Percentiles rank a stretch among this genome's conserved stretches.
phyloP scores from a whole-genome alignment of 1,140 invertebrate species.

The Chironomus striatipennis region DNA sequence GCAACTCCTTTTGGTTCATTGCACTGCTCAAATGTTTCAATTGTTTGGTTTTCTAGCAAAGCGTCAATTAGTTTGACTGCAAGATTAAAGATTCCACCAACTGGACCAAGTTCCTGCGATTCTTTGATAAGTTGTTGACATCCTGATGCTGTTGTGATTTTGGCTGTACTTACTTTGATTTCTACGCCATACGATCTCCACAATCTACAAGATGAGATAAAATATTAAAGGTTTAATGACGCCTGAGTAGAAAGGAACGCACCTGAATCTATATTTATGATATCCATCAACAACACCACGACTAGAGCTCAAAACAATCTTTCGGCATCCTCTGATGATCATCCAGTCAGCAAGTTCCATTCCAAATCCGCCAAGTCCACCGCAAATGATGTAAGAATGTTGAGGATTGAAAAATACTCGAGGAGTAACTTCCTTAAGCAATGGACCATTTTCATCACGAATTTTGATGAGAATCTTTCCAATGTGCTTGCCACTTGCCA shows the following conservation, averaged over 20 bases:
- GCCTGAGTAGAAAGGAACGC: too few relatives aligned
- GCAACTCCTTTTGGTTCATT: constrained; percentile 42
- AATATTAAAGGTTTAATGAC: background rate
- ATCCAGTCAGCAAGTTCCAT: constrained; percentile 78
- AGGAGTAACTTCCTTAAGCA: constrained; percentile 36
- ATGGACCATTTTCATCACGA: constrained; percentile 37
- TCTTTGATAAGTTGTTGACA: constrained; percentile 48
- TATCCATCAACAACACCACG: constrained; percentile 65
- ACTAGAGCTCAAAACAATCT: constrained; percentile 65
- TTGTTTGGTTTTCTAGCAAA: constrained; percentile 43
- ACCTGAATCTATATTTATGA: constrained; percentile 46
- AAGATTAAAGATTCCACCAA: constrained; percentile 67
- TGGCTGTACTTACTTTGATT: constrained; percentile 49
- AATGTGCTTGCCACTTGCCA: constrained; percentile 74
- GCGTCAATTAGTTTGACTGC: constrained; percentile 51
- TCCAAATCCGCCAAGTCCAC: constrained; percentile 79
- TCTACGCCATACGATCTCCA: constrained; percentile 50
- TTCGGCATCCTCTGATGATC: constrained; percentile 60
- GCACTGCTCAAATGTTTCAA: constrained; percentile 40
- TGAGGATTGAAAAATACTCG: constrained; percentile 11
- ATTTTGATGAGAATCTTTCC: constrained; percentile 61
- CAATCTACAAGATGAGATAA: constrained; percentile 39
- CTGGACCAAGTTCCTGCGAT: constrained; percentile 46
- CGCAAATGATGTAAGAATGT: constrained; percentile 44
- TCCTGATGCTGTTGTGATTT: constrained; percentile 39